Base-by-base conservation (phyloP, 2,888 invertebrate genomes). In the Dioctria rufipes region DNA sequence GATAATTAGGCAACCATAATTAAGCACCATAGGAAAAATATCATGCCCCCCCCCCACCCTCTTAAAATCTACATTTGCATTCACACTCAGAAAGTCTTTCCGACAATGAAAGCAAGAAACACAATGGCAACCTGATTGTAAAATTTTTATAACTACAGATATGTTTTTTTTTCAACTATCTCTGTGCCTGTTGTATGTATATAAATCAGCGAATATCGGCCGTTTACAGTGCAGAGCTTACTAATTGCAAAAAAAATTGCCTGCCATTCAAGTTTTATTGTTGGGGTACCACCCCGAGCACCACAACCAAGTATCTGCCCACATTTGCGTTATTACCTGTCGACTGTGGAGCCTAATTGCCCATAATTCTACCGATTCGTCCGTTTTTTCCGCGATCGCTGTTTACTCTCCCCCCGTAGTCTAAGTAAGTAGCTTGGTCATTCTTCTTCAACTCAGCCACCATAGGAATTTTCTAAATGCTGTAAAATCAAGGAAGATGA, bases 391-490 rank as follows among this genome's bases (percentile, higher is more conserved):
- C 11, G 65, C 40, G 13, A 65, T 65, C 42, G 25, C 25, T 0
- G 25, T 2, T 25, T 25, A 25, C 25, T 25, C 25, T 25, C 25
- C 25, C 25, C 25, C 25, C 25, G 2, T 25, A 25, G 25, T 25
- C 25, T 25, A 0, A 25, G 25, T 25, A 25, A 25, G 25, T 25
- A 25, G 25, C 25, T 25, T 25, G 25, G 25, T 25, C 25, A 25
- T 25, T 25, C 25, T 25, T 25, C 25, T 25, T 25, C 25, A 25
- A 25, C 25, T 25, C 25, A 1, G 58, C 58, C 13, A 58, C 40
- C 65, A 8, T 65, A 42, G 65, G 65, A 65, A 65, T 65, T 65
- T 65, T 65, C 65, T 65, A 42, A 65, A 5, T 42, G 39, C 65
- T 42, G n/a, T 65, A 40, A 40, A 40, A 40, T 65, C 51, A n/a